These are phyloP conservation scores for Nettapus auritus DNA, from an alignment of 2,113 vertebrate species.

Conservation along the genomic window DNA sequence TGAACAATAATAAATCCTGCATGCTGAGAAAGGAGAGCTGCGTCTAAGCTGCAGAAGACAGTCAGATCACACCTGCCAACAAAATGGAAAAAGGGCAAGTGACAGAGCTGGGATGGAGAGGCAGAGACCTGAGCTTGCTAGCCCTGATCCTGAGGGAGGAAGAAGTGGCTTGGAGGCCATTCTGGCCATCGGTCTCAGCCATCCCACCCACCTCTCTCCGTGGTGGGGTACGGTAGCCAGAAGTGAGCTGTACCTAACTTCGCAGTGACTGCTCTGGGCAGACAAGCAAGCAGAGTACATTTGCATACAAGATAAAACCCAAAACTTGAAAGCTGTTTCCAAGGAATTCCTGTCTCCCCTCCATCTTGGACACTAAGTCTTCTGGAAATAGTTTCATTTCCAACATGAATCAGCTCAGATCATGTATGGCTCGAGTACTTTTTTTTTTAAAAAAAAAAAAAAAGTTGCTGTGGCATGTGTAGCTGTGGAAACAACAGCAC, in stretches of 20 bases:
- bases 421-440: background rate
- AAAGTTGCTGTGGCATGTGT: background rate
- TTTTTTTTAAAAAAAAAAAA: background rate
- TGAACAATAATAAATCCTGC: fast-evolving
- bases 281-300: background rate
- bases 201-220: too few relatives aligned
- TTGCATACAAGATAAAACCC: background rate
- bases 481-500: background rate
- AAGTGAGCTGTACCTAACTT: background rate
- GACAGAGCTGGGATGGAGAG: background rate
- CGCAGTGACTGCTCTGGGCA: background rate
- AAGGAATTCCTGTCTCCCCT: background rate
- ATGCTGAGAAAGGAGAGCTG: background rate
- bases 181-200: background rate
- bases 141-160: background rate
- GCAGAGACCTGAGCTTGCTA: background rate
- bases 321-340: background rate
- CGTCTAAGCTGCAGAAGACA: background rate
- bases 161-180: background rate
- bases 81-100: background rate
- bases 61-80: background rate
- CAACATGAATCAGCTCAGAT: background rate
- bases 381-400: background rate
- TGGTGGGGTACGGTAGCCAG: too few relatives aligned
- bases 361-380: background rate